These are phyloP conservation scores for Rhinogobius similis DNA, from an alignment of 2,113 vertebrate species.

Conservation along the genomic window DNA sequence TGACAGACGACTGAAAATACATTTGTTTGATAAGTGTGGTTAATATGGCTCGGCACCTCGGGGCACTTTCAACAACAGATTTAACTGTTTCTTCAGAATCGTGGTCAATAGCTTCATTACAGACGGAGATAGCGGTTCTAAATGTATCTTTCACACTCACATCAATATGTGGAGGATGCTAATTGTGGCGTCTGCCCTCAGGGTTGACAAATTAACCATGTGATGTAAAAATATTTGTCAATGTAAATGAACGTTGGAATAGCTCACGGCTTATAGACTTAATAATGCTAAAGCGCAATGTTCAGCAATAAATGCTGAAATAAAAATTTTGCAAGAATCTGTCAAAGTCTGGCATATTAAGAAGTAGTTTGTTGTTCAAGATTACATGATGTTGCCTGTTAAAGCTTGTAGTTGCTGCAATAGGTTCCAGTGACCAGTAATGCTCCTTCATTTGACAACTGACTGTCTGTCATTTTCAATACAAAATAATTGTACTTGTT, in stretches of 20 bases:
- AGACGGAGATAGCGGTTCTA: conserved; percentile 76
- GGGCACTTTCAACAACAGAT: conserved; percentile 67
- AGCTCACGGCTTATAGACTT: neutral
- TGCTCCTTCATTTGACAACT: too few relatives aligned
- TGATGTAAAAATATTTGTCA: conserved; percentile 82
- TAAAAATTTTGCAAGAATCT: neutral
- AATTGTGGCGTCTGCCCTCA: conserved; percentile 84
- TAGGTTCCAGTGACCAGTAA: neutral
- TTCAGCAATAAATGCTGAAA: neutral
- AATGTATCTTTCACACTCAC: conserved; percentile 87
- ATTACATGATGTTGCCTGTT: neutral
- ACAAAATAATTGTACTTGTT: too few relatives aligned
- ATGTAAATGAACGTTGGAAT: conserved; percentile 4
- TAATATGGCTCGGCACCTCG: conserved; percentile 72
- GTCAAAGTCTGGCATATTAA: neutral
- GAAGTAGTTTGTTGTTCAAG: neutral
- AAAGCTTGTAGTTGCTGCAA: neutral
- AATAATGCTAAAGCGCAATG: neutral
- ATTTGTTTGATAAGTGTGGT: conserved; percentile 24
- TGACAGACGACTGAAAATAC: conserved; percentile 6
- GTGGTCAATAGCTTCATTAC: conserved; percentile 79
- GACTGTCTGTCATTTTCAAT: too few relatives aligned
- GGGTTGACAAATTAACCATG: conserved; percentile 84
- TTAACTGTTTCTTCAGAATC: conserved; percentile 75
- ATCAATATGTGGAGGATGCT: conserved; percentile 91